Evolutionary conservation across 2,797 vertebrate genomes (phyloP), one percentile per base, ranked within the genome.

Genomic region (Neostethus bicornis): DNA sequence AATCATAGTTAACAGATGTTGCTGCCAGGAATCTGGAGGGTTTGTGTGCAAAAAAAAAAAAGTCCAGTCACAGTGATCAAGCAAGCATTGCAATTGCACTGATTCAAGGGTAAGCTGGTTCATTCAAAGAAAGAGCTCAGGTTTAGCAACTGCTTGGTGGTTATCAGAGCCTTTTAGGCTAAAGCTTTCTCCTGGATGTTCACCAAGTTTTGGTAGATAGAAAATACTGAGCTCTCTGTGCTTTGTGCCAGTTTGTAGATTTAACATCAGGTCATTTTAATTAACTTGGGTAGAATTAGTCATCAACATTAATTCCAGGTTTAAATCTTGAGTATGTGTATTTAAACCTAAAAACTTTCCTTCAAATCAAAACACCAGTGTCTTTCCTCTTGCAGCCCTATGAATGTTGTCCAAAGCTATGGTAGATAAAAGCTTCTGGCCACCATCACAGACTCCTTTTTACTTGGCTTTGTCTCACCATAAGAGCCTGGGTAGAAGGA

Each of bases 131-230:
- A 82, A 81, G 66, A 86, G 82, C 85, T 89, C 83, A 79, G 79
- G 86, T 87, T 89, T 66, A 80, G 76, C 51, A 73, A 62, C 63
- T 75, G 79, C 51, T 83, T 82, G 88, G 71, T 75, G 86, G 90
- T 88, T 89, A 88, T 85, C 75, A 57, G 66, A 61, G 84, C 77
- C 90, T 57, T 81, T 77, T 69, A 64, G 68, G 68, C 71, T 83
- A 85, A 88, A 88, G 73, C 86, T 88, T 83, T 87, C 64, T 77
- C 70, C 74, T 90, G 87, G 89, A 90, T 73, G 24, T 58, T 77
- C 66, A 84, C 85, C 88, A 90, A 87, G 65, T 32, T 64, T 73
- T 64, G 71, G 63, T 23, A 67, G 60, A 75, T 72, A 76, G 73
- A 68, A 79, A 73, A 73, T 75, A 82, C 77, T 66, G 50, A 81